phyloP scores from a whole-genome alignment of 2,113 vertebrate species.

The Cephalopterus ornatus region DNA sequence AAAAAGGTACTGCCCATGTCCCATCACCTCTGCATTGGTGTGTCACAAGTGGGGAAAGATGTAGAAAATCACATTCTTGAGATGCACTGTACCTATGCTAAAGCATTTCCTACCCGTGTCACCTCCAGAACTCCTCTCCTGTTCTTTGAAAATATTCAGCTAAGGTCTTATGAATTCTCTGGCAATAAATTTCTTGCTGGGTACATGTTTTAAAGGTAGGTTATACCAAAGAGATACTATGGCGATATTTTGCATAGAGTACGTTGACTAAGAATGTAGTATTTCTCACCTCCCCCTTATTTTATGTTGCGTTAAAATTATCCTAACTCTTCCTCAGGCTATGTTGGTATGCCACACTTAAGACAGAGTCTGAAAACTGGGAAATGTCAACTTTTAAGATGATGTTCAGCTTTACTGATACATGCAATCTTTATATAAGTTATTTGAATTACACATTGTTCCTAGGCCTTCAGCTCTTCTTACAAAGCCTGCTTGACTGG shows the following conservation, averaged over 20 bases:
- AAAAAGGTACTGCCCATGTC: fast-evolving
- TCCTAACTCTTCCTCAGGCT: slow-evolving; percentile 58
- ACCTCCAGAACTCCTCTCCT: slow-evolving; percentile 14
- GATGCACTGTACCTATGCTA: no score
- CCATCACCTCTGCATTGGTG: background rate
- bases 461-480: background rate
- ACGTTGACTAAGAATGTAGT: slow-evolving; percentile 50
- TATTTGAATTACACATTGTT: slow-evolving; percentile 25
- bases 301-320: slow-evolving; percentile 50
- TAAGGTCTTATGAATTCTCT: background rate
- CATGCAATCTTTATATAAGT: slow-evolving; percentile 30
- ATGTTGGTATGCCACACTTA: slow-evolving; percentile 31
- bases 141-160: slow-evolving; percentile 24
- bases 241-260: background rate
- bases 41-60: background rate
- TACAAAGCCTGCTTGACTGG: slow-evolving; percentile 24
- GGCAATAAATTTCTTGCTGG: slow-evolving; percentile 14
- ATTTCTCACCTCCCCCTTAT: slow-evolving; percentile 63
- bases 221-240: slow-evolving; percentile 38
- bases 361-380: slow-evolving; percentile 9
- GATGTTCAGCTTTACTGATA: slow-evolving; percentile 30
- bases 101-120: background rate
- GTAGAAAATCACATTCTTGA: background rate
- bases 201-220: slow-evolving; percentile 44
- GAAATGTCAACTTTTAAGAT: slow-evolving; percentile 57